Evolutionary conservation across 2,797 vertebrate species (phyloP).

Genomic region (Clamator glandarius): DNA sequence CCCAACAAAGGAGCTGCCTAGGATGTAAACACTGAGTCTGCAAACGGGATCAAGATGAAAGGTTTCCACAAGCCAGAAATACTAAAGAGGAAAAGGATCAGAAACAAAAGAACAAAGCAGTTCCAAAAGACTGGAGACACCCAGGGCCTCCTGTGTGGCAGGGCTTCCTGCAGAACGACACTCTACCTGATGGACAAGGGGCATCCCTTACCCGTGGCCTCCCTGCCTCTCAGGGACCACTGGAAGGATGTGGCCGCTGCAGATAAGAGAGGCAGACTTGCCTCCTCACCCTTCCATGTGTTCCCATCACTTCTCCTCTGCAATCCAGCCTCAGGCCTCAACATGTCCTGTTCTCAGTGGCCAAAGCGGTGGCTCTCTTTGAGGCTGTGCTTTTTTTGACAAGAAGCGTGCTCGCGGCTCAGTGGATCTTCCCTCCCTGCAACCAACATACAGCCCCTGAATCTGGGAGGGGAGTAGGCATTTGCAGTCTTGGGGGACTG

Average conservation of each 20-base stretch:
- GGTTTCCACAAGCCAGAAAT: neutral
- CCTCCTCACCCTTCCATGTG: neutral
- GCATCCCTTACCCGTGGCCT: neutral
- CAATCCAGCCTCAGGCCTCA: neutral
- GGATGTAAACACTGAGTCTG: neutral
- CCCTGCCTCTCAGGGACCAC: neutral
- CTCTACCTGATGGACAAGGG: neutral
- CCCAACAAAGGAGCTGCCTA: neutral
- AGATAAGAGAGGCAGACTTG: rapidly evolving
- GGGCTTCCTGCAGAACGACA: neutral
- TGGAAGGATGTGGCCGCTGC: neutral
- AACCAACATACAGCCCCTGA: neutral
- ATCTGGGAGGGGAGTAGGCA: neutral
- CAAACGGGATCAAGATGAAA: neutral
- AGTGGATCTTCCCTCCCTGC: neutral
- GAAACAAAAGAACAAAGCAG: neutral
- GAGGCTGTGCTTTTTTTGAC: no score
- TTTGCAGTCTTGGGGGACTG: neutral
- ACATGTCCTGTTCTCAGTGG: neutral
- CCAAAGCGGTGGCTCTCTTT: rapidly evolving
- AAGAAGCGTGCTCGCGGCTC: no score
- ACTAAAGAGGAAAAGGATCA: neutral
- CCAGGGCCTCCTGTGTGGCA: neutral
- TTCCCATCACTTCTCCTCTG: rapidly evolving
- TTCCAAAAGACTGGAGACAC: neutral